Conservation (phyloP, 1,140 invertebrate genomes). For the Mya arenaria region DNA sequence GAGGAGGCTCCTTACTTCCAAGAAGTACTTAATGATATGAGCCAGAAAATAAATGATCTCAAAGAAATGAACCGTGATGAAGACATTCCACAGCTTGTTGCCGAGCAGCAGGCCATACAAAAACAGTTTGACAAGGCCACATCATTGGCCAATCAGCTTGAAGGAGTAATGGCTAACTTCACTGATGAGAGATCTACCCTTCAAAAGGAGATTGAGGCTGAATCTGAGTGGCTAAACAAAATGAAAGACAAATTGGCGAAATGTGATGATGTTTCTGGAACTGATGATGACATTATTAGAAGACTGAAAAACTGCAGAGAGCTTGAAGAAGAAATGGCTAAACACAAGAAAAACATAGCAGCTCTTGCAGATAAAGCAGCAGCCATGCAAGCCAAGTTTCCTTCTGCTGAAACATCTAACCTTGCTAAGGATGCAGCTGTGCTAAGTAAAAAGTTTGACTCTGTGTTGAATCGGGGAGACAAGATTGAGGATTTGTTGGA, state of each 20-base stretch:
- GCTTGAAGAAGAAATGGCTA: conserved; percentile 84
- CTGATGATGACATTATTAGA: conserved; percentile 91
- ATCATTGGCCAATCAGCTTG: conserved; percentile 88
- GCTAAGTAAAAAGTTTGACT: conserved; percentile 86
- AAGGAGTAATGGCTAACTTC: conserved; percentile 86
- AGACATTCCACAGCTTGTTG: conserved; percentile 86
- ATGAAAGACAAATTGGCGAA: conserved; percentile 90
- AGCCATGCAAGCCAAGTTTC: conserved; percentile 85
- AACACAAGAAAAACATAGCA: conserved; percentile 85
- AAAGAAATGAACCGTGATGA: conserved; percentile 89
- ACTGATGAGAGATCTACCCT: conserved; percentile 72
- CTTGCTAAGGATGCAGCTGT: conserved; percentile 77
- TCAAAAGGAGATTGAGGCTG: conserved; percentile 71
- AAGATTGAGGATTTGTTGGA: conserved; percentile 89
- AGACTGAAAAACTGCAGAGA: conserved; percentile 83
- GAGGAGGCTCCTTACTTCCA: conserved; percentile 91
- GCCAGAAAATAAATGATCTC: conserved; percentile 90
- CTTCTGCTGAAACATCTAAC: conserved; percentile 74
- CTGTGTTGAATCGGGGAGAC: conserved; percentile 82
- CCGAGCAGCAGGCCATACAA: conserved; percentile 87
- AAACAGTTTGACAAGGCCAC: conserved; percentile 90
- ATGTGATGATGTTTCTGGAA: conserved; percentile 94
- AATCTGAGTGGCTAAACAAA: conserved; percentile 76
- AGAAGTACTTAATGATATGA: conserved; percentile 88
- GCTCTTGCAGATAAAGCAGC: conserved; percentile 87